These are phyloP conservation scores for Dasyornis broadbenti DNA, from an alignment of 2,113 vertebrate species.

Conservation along the genomic window DNA sequence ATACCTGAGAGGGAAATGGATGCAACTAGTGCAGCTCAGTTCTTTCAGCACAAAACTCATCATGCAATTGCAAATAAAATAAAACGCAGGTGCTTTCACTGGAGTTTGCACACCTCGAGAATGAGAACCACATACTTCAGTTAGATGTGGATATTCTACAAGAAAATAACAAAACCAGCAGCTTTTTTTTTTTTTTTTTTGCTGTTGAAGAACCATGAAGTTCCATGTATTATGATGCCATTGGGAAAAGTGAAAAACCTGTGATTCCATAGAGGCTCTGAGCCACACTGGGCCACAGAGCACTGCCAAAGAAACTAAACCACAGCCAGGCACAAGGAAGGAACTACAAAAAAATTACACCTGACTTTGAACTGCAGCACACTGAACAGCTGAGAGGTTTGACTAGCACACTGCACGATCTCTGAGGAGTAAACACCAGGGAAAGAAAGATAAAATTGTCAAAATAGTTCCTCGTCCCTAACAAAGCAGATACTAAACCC, in stretches of 20 bases:
- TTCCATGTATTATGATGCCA: accelerated
- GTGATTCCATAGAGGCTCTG: background rate
- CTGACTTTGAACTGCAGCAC: background rate
- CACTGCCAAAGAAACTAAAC: background rate
- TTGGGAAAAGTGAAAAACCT: background rate
- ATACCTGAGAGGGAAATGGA: background rate
- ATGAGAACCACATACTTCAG: background rate
- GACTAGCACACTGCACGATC: background rate
- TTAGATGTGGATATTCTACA: background rate
- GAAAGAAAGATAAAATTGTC: background rate
- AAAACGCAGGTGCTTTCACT: background rate
- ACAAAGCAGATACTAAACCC: background rate
- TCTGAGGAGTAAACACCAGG: background rate
- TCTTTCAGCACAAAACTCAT: background rate
- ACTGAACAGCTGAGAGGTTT: background rate
- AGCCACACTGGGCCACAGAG: background rate
- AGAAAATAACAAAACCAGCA: background rate
- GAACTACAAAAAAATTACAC: background rate
- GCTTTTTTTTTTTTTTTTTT: background rate
- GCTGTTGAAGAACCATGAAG: background rate
- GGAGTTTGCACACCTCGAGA: background rate
- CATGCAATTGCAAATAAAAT: background rate
- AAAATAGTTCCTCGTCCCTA: background rate
- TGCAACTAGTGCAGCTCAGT: background rate
- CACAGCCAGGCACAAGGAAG: background rate